Percentiles rank a stretch among this genome's conserved stretches.
Evolutionary conservation across 2,888 invertebrate genomes (phyloP).

Genomic region (Caenorhabditis zanzibari): DNA sequence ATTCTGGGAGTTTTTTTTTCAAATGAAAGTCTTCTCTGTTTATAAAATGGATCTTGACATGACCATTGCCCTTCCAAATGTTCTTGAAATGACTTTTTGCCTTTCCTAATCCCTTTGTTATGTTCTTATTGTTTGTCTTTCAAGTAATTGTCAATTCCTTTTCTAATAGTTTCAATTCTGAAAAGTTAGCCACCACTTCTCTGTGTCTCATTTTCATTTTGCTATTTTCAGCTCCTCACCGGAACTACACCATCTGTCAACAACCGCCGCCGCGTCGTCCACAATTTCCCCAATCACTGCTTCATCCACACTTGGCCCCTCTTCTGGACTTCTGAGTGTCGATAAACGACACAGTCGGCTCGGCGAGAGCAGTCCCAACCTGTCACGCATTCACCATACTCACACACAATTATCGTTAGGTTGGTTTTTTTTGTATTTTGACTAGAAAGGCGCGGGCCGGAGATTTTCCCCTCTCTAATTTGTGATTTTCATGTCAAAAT

Average conservation of each 20-base stretch:
- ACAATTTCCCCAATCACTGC: background rate
- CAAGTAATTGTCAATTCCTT: background rate
- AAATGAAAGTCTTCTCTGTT: slow-evolving; percentile 4
- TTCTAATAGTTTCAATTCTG: background rate
- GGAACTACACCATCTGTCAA: slow-evolving; percentile 58
- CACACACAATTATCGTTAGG: slow-evolving; percentile 70
- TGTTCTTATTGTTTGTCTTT: background rate
- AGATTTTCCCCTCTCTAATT: too few species aligned
- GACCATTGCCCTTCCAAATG: slow-evolving; percentile 20
- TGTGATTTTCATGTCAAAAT: too few species aligned
- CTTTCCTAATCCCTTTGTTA: slow-evolving; percentile 16
- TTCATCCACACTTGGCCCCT: slow-evolving; percentile 31
- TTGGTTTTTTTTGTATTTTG: slow-evolving; percentile 20
- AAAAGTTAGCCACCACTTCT: background rate
- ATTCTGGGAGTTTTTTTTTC: background rate
- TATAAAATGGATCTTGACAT: slow-evolving; percentile 1
- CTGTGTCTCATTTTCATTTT: slow-evolving; percentile 2
- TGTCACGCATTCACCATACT: slow-evolving; percentile 70
- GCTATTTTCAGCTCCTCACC: slow-evolving; percentile 65
- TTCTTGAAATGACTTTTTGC: slow-evolving; percentile 8
- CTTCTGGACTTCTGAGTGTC: slow-evolving; percentile 49
- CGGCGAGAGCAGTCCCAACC: slow-evolving; percentile 74
- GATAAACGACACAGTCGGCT: slow-evolving; percentile 68
- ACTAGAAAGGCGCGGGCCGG: too few species aligned
- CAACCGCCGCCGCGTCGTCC: slow-evolving; percentile 24